Evolutionary conservation across 2,113 vertebrate genomes (phyloP).

Genomic region (Cololabis saira): DNA sequence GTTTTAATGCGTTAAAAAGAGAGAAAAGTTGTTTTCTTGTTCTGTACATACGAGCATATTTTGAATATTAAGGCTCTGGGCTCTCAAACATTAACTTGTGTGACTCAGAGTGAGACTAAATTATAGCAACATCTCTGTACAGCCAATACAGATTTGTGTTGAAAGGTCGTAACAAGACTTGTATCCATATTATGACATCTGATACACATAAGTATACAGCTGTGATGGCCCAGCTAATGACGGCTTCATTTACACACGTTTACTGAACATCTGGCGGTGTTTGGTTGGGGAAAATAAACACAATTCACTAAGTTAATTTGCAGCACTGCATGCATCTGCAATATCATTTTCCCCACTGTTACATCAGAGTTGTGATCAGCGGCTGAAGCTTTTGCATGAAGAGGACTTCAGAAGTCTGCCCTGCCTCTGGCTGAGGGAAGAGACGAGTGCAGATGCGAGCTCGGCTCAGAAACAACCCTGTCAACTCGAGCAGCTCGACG

Average conservation of each 20-base stretch:
- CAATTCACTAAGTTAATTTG: too few species aligned
- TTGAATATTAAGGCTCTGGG: neutral
- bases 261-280: too few species aligned
- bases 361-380: constrained; percentile 8
- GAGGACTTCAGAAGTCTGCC: constrained; percentile 8
- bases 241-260: too few species aligned
- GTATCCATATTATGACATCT: too few species aligned
- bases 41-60: neutral
- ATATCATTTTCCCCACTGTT: constrained; percentile 3
- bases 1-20: neutral
- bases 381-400: constrained; percentile 9
- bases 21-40: neutral
- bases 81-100: neutral
- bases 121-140: too few species aligned
- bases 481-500: constrained; percentile 38
- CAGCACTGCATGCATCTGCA: too few species aligned
- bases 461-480: constrained; percentile 13
- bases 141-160: too few species aligned
- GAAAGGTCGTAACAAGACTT: too few species aligned
- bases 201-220: too few species aligned
- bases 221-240: too few species aligned
- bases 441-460: constrained; percentile 37
- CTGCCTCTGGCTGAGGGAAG: constrained; percentile 11
- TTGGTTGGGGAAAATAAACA: too few species aligned
- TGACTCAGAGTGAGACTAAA: neutral